Evolutionary conservation across 64 coral and sea anemone species (phyloP).

Genomic region (Cladopsammia gracilis): DNA sequence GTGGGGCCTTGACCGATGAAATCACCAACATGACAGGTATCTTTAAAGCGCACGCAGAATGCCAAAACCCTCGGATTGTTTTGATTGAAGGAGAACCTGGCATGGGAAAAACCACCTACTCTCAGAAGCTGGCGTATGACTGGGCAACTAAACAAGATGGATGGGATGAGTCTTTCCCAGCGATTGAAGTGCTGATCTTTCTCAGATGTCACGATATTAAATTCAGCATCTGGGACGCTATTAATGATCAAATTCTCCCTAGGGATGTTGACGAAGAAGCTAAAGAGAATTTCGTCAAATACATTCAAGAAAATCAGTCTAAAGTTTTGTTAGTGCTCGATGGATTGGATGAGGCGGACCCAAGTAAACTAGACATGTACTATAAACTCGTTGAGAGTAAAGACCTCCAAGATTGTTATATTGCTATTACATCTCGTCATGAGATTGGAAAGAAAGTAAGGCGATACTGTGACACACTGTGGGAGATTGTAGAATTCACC

Average conservation of each 20-base stretch:
- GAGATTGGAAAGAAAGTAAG: background rate
- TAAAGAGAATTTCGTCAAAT: background rate
- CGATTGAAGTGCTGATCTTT: slow-evolving; percentile 29
- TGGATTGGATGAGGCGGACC: slow-evolving; percentile 13
- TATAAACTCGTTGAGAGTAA: background rate
- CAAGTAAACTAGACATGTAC: background rate
- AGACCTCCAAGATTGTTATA: background rate
- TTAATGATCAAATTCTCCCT: slow-evolving; percentile 25
- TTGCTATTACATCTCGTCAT: background rate
- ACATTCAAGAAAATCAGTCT: background rate
- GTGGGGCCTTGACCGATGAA: no score
- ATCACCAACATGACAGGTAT: no score
- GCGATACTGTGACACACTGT: background rate
- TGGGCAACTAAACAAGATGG: background rate
- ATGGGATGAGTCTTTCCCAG: background rate
- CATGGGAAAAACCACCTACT: slow-evolving; percentile 23
- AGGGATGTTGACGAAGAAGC: background rate
- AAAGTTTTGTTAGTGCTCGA: slow-evolving; percentile 16
- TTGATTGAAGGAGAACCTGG: slow-evolving; percentile 22
- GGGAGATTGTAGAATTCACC: background rate
- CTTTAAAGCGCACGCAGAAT: no score
- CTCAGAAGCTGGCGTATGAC: slow-evolving; percentile 7
- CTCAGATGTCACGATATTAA: slow-evolving; percentile 1
- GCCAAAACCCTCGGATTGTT: background rate
- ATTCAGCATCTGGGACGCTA: background rate